Evolutionary conservation across 2,113 vertebrate genomes (phyloP).

Genomic region (Charadrius vociferus): DNA sequence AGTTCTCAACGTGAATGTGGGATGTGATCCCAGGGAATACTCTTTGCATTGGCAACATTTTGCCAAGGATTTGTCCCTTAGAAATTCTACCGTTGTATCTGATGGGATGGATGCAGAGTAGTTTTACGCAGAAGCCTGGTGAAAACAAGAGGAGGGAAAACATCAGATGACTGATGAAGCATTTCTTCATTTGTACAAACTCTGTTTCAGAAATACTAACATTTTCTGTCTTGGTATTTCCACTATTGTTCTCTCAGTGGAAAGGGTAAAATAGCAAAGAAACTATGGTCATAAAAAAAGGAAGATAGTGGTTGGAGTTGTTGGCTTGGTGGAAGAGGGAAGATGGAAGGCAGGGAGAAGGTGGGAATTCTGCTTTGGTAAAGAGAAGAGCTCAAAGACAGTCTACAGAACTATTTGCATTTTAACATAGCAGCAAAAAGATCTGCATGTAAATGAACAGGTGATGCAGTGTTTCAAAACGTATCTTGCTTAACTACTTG

Average conservation of each 20-base stretch:
- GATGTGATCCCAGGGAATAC: constrained; percentile 81
- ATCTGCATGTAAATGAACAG: not conserved
- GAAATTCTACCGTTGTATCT: constrained; percentile 69
- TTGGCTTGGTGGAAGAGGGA: not conserved
- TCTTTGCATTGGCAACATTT: constrained; percentile 77
- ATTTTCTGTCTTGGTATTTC: not conserved
- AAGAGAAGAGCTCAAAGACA: not conserved
- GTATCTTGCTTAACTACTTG: not conserved
- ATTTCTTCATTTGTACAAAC: not conserved
- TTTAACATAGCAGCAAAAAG: not conserved
- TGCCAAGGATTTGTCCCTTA: constrained; percentile 78
- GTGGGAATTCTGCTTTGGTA: not conserved
- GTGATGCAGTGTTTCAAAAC: not conserved
- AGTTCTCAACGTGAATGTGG: constrained; percentile 82
- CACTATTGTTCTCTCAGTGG: too few species aligned
- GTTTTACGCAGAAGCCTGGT: constrained; percentile 78
- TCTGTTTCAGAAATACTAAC: not conserved
- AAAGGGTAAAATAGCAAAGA: not conserved
- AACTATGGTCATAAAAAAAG: not conserved
- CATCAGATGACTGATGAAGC: not conserved
- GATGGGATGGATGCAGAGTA: constrained; percentile 78
- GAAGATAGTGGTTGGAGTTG: not conserved
- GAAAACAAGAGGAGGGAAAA: not conserved
- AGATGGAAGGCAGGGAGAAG: not conserved
- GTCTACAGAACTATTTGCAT: not conserved